A percentile compares a stretch with the other conserved stretches of the same genome.
Evolutionary conservation across 2,888 invertebrate species (phyloP).

Genomic region (Unio pictorum): DNA sequence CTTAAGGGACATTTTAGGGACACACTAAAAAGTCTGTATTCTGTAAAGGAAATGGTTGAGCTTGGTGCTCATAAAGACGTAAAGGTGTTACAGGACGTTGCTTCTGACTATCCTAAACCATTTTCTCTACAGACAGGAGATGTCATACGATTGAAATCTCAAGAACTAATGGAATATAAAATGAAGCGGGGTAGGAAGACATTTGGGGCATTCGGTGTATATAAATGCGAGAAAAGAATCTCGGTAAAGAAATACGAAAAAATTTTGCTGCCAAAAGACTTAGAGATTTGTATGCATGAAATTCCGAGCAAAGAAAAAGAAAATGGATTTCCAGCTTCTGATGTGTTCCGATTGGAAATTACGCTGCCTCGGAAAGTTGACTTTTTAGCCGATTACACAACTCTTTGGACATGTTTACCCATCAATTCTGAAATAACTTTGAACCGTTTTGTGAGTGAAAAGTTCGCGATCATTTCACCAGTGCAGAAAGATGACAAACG

Average conservation of each 20-base stretch:
- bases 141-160: slow-evolving; percentile 43
- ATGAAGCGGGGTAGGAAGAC: slow-evolving; percentile 44
- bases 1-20: slow-evolving; percentile 46
- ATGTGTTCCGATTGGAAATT: slow-evolving; percentile 33
- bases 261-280: slow-evolving; percentile 49
- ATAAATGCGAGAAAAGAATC: slow-evolving; percentile 43
- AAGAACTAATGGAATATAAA: slow-evolving; percentile 40
- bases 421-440: slow-evolving; percentile 35
- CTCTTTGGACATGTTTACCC: slow-evolving; percentile 35
- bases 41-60: slow-evolving; percentile 36
- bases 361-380: slow-evolving; percentile 37
- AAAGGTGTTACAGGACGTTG: slow-evolving; percentile 52
- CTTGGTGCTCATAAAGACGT: slow-evolving; percentile 32
- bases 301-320: slow-evolving; percentile 28
- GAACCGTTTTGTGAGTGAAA: slow-evolving; percentile 44
- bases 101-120: slow-evolving; percentile 55
- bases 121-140: slow-evolving; percentile 53
- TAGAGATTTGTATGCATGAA: slow-evolving; percentile 44
- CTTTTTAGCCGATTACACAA: slow-evolving; percentile 31
- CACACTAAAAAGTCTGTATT: slow-evolving; percentile 41
- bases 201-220: slow-evolving; percentile 28
- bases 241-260: slow-evolving; percentile 37
- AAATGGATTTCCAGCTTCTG: slow-evolving; percentile 37
- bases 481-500: slow-evolving; percentile 20
- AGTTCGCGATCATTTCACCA: slow-evolving; percentile 40